These are phyloP conservation scores for Nasua narica DNA, from an alignment of 2,797 vertebrate species.

Conservation along the genomic window DNA sequence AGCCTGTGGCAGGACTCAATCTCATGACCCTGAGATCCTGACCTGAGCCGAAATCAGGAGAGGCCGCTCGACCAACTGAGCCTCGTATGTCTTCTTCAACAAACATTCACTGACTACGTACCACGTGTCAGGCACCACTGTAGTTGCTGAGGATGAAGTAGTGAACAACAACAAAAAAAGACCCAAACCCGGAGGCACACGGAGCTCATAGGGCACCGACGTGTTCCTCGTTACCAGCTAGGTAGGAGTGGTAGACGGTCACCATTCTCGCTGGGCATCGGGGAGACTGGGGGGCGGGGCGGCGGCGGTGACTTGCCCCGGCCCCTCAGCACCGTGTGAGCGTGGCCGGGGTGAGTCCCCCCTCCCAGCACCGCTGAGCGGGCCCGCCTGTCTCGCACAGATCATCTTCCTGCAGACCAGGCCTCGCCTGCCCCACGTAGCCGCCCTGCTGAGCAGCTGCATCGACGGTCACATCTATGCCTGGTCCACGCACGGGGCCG, in stretches of 20 bases:
- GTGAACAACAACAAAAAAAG: not conserved
- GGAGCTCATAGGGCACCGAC: not conserved
- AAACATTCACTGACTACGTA: not conserved
- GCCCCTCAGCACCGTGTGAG: not conserved
- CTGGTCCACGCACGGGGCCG: slow-evolving; percentile 61
- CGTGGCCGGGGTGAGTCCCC: not conserved
- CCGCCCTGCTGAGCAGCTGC: slow-evolving; percentile 54
- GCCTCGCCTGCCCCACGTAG: slow-evolving; percentile 36
- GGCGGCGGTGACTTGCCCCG: not conserved
- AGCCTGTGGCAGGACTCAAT: too few relatives aligned
- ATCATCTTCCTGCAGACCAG: slow-evolving; percentile 68
- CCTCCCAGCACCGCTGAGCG: not conserved
- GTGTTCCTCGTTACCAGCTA: not conserved
- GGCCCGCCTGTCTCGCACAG: not conserved
- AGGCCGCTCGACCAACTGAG: not conserved
- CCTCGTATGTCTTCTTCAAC: not conserved
- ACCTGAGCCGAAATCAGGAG: not conserved
- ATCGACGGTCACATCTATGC: slow-evolving; percentile 48
- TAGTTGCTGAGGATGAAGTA: not conserved
- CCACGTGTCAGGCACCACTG: not conserved
- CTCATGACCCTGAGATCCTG: too few relatives aligned
- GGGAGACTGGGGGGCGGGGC: not conserved
- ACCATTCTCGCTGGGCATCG: not conserved
- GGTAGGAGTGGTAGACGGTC: not conserved
- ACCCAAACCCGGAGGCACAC: not conserved